phyloP scores from a whole-genome alignment of 2,797 vertebrate species.

The Tamandua tetradactyla region DNA sequence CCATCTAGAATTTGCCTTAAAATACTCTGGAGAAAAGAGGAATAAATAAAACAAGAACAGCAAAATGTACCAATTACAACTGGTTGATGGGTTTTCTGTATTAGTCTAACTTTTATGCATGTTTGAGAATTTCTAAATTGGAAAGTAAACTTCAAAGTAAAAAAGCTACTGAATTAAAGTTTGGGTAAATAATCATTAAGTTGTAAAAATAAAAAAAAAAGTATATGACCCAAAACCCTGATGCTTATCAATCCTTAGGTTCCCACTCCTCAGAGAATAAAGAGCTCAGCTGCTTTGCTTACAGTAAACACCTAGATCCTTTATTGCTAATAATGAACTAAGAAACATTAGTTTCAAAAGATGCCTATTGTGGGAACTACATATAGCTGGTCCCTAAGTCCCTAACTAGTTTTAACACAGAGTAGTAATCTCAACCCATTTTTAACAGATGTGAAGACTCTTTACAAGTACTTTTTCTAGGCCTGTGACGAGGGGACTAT shows the following conservation, averaged over 20 bases:
- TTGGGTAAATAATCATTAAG: not conserved
- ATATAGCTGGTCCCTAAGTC: not conserved
- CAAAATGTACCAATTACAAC: not conserved
- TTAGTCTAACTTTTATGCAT: not conserved
- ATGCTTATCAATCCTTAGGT: not conserved
- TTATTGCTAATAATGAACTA: not conserved
- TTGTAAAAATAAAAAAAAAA: not conserved
- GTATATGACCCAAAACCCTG: not conserved
- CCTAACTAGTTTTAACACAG: not conserved
- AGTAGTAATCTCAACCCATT: not conserved
- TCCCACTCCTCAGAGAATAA: not conserved
- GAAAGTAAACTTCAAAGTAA: conserved; percentile 54
- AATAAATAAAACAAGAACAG: not conserved
- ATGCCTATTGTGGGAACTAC: not conserved
- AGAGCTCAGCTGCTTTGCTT: not conserved
- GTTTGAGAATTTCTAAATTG: conserved; percentile 43
- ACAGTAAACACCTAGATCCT: not conserved
- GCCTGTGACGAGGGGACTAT: no score
- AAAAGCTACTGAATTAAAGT: not conserved
- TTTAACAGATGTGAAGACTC: conserved; percentile 12
- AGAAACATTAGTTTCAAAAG: not conserved
- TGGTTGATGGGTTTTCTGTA: not conserved
- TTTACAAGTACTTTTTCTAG: not conserved
- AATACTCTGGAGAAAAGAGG: not conserved
- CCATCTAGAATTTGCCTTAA: not conserved